phyloP scores from a whole-genome alignment of 2,797 vertebrate genomes.

The Coccyzus lansbergi region DNA sequence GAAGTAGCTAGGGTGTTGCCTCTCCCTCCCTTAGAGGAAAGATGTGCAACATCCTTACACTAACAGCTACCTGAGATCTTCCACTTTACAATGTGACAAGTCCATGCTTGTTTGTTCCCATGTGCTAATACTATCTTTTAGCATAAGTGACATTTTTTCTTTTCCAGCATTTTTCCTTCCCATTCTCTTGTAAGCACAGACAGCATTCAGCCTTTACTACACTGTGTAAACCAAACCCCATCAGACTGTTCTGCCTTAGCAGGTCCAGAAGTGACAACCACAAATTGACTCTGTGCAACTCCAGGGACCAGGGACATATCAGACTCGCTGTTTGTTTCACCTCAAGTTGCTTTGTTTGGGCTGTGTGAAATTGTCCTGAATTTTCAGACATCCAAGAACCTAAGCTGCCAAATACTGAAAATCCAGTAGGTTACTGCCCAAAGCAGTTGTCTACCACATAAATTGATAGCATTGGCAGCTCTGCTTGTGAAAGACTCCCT shows the following conservation, averaged over 20 bases:
- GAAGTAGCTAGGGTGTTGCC: background rate
- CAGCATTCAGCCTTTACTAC: background rate
- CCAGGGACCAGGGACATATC: background rate
- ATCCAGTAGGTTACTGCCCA: conserved; percentile 64
- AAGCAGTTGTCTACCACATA: conserved; percentile 72
- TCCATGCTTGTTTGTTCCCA: background rate
- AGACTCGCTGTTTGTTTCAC: background rate
- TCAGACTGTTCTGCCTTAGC: background rate
- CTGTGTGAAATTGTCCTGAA: conserved; percentile 51
- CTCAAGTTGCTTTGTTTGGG: conserved; percentile 6
- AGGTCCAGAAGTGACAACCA: background rate
- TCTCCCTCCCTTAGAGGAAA: background rate
- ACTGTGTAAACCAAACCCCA: rapidly evolving
- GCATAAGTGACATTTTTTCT: background rate
- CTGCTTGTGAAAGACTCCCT: conserved; percentile 64
- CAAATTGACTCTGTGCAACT: background rate
- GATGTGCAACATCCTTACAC: background rate
- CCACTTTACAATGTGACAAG: background rate
- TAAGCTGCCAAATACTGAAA: conserved; percentile 50
- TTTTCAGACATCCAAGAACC: conserved; percentile 41
- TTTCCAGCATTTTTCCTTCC: background rate
- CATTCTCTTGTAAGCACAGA: background rate
- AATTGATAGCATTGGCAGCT: conserved; percentile 70
- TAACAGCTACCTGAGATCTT: background rate
- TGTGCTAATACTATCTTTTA: background rate